Percentiles rank a stretch among this genome's conserved stretches.
Conservation (phyloP, 2,888 invertebrate species). For the Hirtodrosophila cameraria region DNA sequence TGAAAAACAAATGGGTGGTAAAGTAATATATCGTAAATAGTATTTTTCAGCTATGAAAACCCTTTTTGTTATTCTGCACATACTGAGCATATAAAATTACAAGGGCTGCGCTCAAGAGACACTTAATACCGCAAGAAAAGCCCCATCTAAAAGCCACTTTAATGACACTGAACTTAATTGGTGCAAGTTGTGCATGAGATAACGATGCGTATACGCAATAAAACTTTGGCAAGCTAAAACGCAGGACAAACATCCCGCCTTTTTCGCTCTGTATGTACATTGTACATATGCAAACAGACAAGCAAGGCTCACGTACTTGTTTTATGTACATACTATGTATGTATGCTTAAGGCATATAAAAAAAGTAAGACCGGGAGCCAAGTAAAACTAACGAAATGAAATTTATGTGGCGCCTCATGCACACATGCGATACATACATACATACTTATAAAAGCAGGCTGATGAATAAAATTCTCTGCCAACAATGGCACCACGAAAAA, state of each 20-base stretch:
- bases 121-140: background rate
- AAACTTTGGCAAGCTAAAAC: slow-evolving; percentile 32
- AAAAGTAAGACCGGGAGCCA: slow-evolving; percentile 23
- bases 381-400: slow-evolving; percentile 66
- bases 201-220: slow-evolving; percentile 63
- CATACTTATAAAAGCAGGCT: slow-evolving; percentile 18
- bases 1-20: too few species aligned
- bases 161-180: slow-evolving; percentile 32
- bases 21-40: too few species aligned
- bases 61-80: too few species aligned
- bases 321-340: slow-evolving; percentile 30
- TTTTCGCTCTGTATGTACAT: too few species aligned
- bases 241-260: background rate
- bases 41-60: too few species aligned
- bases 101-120: background rate
- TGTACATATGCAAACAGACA: background rate
- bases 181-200: slow-evolving; percentile 2
- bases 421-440: slow-evolving; percentile 12
- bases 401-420: slow-evolving; percentile 45
- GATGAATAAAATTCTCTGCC: slow-evolving; percentile 7
- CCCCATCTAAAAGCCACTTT: slow-evolving; percentile 3
- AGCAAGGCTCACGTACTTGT: slow-evolving; percentile 20
- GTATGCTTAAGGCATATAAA: slow-evolving; percentile 25
- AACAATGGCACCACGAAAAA: slow-evolving; percentile 9
- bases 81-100: slow-evolving; percentile 3